Evolutionary conservation across 2,797 vertebrate genomes (phyloP), one percentile per base, ranked within the genome.

Genomic region (Oophaga sylvatica): DNA sequence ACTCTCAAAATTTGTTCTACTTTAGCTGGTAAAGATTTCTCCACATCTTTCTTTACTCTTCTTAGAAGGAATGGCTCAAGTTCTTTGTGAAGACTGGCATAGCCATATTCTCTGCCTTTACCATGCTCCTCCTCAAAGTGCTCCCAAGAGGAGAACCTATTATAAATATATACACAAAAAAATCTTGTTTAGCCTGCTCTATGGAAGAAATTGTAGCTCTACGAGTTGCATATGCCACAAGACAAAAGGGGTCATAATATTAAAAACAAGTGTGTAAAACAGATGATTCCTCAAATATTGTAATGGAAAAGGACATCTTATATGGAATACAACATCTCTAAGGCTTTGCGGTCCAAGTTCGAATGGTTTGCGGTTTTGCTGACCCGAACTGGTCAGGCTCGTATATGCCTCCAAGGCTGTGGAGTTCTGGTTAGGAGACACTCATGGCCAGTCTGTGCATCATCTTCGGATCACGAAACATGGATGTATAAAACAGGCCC

Each of bases 21-120:
- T 90, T 99, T 99, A 89, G 98, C 98, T 90, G 98, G 98, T 78
- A 99, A 96, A 79, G 98, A 99, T 92, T 99, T 99, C 92, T 99
- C 98, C 84, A 99, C 98, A 70, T 99, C 98, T 92, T 99, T 99
- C 93, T 99, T 99, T 90, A 99, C 98, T 90, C 98, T 92, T 26
- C 98, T 97, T 53, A 99, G 93, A 0, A 99, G 91, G 92, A 99
- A 99, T 0, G 98, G 98, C 91, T 99, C 98, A 88, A 99, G 96
- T 90, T 99, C 98, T 92, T 98, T 99, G 92, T 99, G 98, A 85
- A 99, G 96, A 92, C 98, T 99, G 83, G 97, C 96, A 93, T 99
- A 99, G 87, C 98, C 98, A 0, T 95, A 98, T 90, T 99, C 98
- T 90, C 97, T 95, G 65, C 98, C 98, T 94, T 98, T 99, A 10